Evolutionary conservation across 2,113 vertebrate genomes (phyloP), one percentile per base, ranked within the genome.

Genomic region (Rhinoderma darwinii): DNA sequence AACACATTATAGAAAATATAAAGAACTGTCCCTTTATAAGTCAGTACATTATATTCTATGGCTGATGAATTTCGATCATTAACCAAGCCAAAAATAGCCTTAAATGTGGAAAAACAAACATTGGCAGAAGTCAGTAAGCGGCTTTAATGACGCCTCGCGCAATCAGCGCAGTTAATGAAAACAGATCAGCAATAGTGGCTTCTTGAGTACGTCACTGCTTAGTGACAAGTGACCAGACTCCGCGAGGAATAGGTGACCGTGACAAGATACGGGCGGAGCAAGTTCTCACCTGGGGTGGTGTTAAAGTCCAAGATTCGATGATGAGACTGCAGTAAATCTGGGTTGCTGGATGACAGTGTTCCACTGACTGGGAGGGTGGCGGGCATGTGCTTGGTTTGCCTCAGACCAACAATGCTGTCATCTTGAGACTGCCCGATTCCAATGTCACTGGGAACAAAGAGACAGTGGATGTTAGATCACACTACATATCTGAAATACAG

Each of bases 371-470:
- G 97, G 81, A 99, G 91, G 25, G 97, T 95, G 0, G 98, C 94
- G 30, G 97, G 96, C 91, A 98, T 97, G 90, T 99, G 96, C 90
- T 98, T 99, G 0, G 95, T 97, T 92, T 99, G 97, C 92, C 98
- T 96, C 91, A 99, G 93, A 2, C 98, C 98, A 37, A 99, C 96
- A 51, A 99, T 99, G 91, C 96, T 99, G 95, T 99, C 98, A 85
- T 99, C 98, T 89, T 99, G 98, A 89, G 97, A 99, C 89, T 99
- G 98, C 79, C 98, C 98, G 88, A 99, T 97, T 88, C 96, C 97
- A 88, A 99, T 96, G 50, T 99, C 98, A 89, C 98, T 99, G 93
- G 0, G 2, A 14, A 88, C 88, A 77, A 82, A 84, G 82, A 27
- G 32, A n/a, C 6, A 39, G 22, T 4, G 11, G n/a, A 66, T 78